A percentile compares a stretch with the other conserved stretches of the same genome.
These are phyloP conservation scores for Ganaspis brasiliensis DNA, from an alignment of 2,888 invertebrate species.

Conservation along the genomic window DNA sequence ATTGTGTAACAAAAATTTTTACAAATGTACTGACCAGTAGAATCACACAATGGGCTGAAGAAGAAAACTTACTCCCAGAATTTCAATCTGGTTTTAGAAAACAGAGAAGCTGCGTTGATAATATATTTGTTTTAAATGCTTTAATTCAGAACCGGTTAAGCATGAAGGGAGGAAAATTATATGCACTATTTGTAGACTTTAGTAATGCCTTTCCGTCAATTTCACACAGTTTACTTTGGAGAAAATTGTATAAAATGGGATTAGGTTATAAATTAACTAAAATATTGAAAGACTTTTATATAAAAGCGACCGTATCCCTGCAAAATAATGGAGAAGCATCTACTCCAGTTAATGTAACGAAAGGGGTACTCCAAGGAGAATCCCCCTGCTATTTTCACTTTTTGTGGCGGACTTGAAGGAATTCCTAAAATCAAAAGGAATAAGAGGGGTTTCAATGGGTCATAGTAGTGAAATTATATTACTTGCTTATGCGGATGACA, in stretches of 20 bases:
- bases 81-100: neutral
- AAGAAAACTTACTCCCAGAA: neutral
- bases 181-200: no score
- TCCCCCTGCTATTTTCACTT: no score
- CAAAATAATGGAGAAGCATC: slow-evolving; percentile 38
- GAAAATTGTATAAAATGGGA: neutral
- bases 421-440: no score
- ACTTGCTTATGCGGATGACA: no score
- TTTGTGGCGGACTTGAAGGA: no score
- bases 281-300: slow-evolving; percentile 44
- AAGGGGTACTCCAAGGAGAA: no score
- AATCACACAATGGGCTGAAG: neutral
- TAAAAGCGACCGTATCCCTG: slow-evolving; percentile 29
- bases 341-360: no score
- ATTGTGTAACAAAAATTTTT: neutral
- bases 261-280: slow-evolving; percentile 7
- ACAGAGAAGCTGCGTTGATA: neutral
- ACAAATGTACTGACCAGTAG: neutral
- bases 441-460: no score
- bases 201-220: neutral
- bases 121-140: neutral
- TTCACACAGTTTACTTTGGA: neutral
- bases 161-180: no score
- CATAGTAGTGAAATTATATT: no score
- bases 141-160: neutral